phyloP scores from a whole-genome alignment of 2,888 invertebrate species.

The Chorisops tibialis region DNA sequence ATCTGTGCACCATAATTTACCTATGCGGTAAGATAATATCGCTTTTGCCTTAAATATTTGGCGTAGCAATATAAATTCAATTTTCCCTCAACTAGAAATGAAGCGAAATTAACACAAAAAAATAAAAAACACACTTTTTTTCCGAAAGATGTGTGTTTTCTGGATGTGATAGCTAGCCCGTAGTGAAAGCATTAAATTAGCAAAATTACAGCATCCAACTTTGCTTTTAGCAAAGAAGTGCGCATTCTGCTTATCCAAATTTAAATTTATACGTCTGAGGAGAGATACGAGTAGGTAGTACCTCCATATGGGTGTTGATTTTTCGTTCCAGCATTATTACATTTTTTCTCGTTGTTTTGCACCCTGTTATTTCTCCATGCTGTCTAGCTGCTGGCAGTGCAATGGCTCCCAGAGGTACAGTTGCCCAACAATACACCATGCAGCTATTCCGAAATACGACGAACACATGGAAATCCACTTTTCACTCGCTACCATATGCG shows the following conservation, averaged over 20 bases:
- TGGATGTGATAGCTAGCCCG: slow-evolving; percentile 9
- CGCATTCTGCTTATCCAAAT: slow-evolving; percentile 31
- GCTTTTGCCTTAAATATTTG: no score
- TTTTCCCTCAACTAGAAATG: no score
- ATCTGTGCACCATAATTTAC: no score
- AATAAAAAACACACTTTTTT: neutral
- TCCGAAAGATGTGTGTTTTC: slow-evolving; percentile 14
- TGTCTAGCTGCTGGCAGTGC: slow-evolving; percentile 11
- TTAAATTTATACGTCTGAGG: slow-evolving; percentile 31
- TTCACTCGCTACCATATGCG: neutral
- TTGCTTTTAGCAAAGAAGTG: slow-evolving; percentile 33
- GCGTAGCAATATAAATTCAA: no score
- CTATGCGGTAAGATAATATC: no score
- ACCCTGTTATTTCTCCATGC: neutral
- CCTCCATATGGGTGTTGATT: slow-evolving; percentile 5
- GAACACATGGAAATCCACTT: slow-evolving; percentile 8
- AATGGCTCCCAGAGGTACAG: slow-evolving; percentile 24
- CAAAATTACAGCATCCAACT: slow-evolving; percentile 32
- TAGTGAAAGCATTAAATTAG: slow-evolving; percentile 29
- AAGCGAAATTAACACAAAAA: no score
- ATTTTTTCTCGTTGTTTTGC: slow-evolving; percentile 6
- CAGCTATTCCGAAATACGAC: slow-evolving; percentile 20
- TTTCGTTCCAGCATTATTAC: neutral
- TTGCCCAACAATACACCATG: slow-evolving; percentile 21
- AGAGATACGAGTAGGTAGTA: slow-evolving; percentile 3